These are phyloP conservation scores for Battus philenor DNA, from an alignment of 1,140 invertebrate species.

Conservation along the genomic window DNA sequence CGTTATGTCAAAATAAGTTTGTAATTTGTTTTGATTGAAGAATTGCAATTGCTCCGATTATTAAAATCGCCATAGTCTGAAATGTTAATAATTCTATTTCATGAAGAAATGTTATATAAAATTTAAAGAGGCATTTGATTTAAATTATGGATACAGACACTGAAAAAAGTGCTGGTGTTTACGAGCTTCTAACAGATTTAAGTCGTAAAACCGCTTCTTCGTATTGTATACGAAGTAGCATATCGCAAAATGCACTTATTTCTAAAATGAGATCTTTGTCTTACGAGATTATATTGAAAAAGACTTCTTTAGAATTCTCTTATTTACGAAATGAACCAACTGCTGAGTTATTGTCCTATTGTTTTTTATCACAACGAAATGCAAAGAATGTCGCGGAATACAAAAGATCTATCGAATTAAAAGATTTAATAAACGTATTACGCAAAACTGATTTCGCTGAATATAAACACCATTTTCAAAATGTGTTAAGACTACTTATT, in stretches of 20 bases:
- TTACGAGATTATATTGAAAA: slow-evolving; percentile 62
- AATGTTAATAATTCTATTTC: no score
- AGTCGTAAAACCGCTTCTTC: slow-evolving; percentile 50
- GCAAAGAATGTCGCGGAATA: slow-evolving; percentile 53
- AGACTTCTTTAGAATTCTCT: slow-evolving; percentile 29
- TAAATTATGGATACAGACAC: no score
- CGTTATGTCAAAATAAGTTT: no score
- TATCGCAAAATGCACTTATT: slow-evolving; percentile 41
- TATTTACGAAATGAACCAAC: slow-evolving; percentile 34
- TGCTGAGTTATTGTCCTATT: slow-evolving; percentile 49
- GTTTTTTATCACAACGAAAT: slow-evolving; percentile 43
- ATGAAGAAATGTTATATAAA: no score
- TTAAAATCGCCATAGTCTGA: no score
- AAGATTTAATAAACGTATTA: slow-evolving; percentile 39
- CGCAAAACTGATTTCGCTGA: slow-evolving; percentile 36
- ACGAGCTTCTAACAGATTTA: slow-evolving; percentile 50
- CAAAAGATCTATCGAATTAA: slow-evolving; percentile 46
- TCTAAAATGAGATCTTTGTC: slow-evolving; percentile 53
- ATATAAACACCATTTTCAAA: slow-evolving; percentile 36
- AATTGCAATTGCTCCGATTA: no score
- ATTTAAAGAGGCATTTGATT: no score
- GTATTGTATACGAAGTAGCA: slow-evolving; percentile 36
- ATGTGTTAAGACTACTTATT: slow-evolving; percentile 41
- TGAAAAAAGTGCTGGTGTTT: slow-evolving; percentile 38
- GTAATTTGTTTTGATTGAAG: no score